Percentiles rank a stretch among this genome's conserved stretches.
These are phyloP conservation scores for Poecilus cupreus DNA, from an alignment of 2,888 invertebrate genomes.

Conservation along the genomic window DNA sequence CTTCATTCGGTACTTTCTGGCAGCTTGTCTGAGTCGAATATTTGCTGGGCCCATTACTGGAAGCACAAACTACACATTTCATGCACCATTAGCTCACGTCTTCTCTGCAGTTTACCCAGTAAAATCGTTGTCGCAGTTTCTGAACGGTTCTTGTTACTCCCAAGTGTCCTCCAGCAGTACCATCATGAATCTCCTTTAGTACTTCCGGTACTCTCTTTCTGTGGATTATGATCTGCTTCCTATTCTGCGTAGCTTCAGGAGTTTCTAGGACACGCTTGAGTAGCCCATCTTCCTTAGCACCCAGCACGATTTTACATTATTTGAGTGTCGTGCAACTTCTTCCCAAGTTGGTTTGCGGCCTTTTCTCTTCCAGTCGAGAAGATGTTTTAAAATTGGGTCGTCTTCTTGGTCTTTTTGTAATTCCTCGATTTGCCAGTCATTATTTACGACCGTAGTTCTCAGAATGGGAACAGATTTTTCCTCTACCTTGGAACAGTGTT, in stretches of 20 bases:
- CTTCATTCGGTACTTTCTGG: too few relatives aligned
- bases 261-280: background rate
- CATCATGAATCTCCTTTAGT: constrained; percentile 61
- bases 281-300: background rate
- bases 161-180: constrained; percentile 63
- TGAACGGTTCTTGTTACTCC: constrained; percentile 63
- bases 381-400: background rate
- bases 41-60: too few relatives aligned
- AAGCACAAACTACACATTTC: too few relatives aligned
- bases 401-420: background rate
- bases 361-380: background rate
- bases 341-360: background rate
- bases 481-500: too few relatives aligned
- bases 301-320: background rate
- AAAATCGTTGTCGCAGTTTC: constrained; percentile 56
- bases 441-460: background rate
- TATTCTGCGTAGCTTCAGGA: background rate
- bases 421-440: too few relatives aligned
- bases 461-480: background rate
- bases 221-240: constrained; percentile 44
- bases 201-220: constrained; percentile 44
- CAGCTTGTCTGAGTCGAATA: too few relatives aligned
- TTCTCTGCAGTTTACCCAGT: constrained; percentile 62
- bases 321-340: too few relatives aligned
- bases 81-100: too few relatives aligned